Evolutionary conservation across 2,113 vertebrate genomes (phyloP), one percentile per base, ranked within the genome.

Genomic region (Dolichallabes microphthalmus): DNA sequence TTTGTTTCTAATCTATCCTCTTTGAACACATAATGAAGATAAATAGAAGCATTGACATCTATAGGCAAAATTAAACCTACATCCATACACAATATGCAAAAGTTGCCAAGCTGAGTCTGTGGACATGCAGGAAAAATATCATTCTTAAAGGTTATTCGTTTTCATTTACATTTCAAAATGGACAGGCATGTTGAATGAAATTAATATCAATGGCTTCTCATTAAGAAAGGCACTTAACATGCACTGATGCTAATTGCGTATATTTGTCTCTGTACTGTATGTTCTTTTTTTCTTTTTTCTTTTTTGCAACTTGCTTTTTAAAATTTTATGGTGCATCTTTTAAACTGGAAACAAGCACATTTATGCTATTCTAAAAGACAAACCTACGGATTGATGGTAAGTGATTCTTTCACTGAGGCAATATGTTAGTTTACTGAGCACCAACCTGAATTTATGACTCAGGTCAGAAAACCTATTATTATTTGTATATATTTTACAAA

Each of bases 1-100:
- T 80, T 82, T 84, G 83, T 84, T 74, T 57, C 77, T 73, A 68
- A 73, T 76, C 68, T 79, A 82, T 79, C 66, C 68, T 73, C 1
- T 30, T 39, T 30, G 50, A 82, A 82, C 71, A 73, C 63, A 80
- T 75, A 84, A 84, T 80, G 76, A 64, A 84, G 82, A 81, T 69
- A 75, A 81, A 83, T 83, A 80, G 66, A 82, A 58, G 75, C 45
- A 35, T 64, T 71, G 69, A 73, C 57, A 75, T 39, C 68, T n/a
- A 66, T 32, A 64, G 71, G 74, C 60, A 60, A 82, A 82, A 85
- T 85, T 77, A 88, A 82, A 55, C 50, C 68, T 69, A 61, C 57
- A 82, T 82, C 39, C 64, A 66, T 82, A 32, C 83, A 55, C 20
- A 53, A 12, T 30, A 84, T 63, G 15, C 74, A 19, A 39, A 57